Evolutionary conservation across 2,888 invertebrate genomes (phyloP).

Genomic region (Chalcosyrphus nemorum): DNA sequence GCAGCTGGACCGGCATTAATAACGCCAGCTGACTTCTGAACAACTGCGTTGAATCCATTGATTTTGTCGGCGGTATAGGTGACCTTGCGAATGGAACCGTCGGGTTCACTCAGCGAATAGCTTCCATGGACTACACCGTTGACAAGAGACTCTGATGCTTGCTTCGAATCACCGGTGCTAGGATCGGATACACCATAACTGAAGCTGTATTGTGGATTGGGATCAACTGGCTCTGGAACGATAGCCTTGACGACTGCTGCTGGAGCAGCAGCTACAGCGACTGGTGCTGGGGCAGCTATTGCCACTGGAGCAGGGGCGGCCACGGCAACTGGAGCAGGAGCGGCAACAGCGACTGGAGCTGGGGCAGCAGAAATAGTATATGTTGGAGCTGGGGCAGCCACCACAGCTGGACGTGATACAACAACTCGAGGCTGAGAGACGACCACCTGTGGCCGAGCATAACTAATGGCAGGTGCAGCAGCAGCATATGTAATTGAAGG

Average conservation of each 20-base stretch:
- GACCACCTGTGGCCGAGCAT: slow-evolving; percentile 58
- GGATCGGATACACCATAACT: slow-evolving; percentile 87
- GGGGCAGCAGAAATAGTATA: slow-evolving; percentile 35
- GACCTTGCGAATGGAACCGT: slow-evolving; percentile 85
- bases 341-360: slow-evolving; percentile 66
- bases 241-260: slow-evolving; percentile 74
- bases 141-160: slow-evolving; percentile 83
- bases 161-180: slow-evolving; percentile 85
- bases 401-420: slow-evolving; percentile 12
- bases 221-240: slow-evolving; percentile 77
- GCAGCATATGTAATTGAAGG: slow-evolving; percentile 75
- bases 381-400: slow-evolving; percentile 44
- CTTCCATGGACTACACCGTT: slow-evolving; percentile 87
- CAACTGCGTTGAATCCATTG: slow-evolving; percentile 87
- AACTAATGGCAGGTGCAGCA: slow-evolving; percentile 61
- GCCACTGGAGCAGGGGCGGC: slow-evolving; percentile 66
- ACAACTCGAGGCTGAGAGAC: slow-evolving; percentile 70
- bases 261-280: slow-evolving; percentile 68
- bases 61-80: slow-evolving; percentile 87
- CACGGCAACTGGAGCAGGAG: slow-evolving; percentile 57
- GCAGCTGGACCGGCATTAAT: slow-evolving; percentile 73
- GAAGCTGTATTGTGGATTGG: slow-evolving; percentile 86
- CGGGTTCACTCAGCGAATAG: slow-evolving; percentile 86
- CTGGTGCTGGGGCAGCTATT: slow-evolving; percentile 75
- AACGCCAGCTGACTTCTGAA: slow-evolving; percentile 82